phyloP scores from a whole-genome alignment of 2,797 vertebrate species.

The Tarsius wallacei region DNA sequence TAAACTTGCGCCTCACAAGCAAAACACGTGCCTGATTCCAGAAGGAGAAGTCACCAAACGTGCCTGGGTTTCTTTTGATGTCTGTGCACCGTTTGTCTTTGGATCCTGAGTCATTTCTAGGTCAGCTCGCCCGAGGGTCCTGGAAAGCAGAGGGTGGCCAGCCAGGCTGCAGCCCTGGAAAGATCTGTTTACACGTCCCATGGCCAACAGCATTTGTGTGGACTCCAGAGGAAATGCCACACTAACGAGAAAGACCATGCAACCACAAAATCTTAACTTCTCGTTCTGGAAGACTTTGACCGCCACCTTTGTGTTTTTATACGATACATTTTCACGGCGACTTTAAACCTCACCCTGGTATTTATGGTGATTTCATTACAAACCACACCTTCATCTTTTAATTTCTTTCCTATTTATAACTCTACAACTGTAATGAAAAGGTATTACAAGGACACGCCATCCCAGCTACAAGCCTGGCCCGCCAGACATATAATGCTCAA shows the following conservation, averaged over 20 bases:
- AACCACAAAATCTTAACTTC: constrained; percentile 86
- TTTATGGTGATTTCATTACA: constrained; percentile 88
- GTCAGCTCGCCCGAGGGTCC: constrained; percentile 60
- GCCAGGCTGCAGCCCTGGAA: constrained; percentile 66
- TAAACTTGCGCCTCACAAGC: constrained; percentile 15
- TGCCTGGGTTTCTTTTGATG: constrained; percentile 70
- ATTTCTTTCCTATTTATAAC: constrained; percentile 88
- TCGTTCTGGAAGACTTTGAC: constrained; percentile 78
- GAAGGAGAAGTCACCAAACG: constrained; percentile 72
- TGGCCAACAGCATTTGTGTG: constrained; percentile 78
- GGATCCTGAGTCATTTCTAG: constrained; percentile 61
- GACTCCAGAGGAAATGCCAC: constrained; percentile 80
- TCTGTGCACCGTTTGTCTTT: constrained; percentile 59
- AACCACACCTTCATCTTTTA: constrained; percentile 87
- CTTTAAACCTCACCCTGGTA: constrained; percentile 85
- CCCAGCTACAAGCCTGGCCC: constrained; percentile 74
- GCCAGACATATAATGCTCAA: constrained; percentile 74
- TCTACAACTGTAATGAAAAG: constrained; percentile 86
- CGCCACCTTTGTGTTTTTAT: constrained; percentile 80
- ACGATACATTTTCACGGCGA: constrained; percentile 82
- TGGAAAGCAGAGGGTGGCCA: constrained; percentile 48
- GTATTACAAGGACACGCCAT: constrained; percentile 81
- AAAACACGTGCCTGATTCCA: constrained; percentile 36
- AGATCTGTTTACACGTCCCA: constrained; percentile 76
- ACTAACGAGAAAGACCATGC: constrained; percentile 81